phyloP scores from a whole-genome alignment of 2,888 invertebrate species.

The Drosophila tripunctata region DNA sequence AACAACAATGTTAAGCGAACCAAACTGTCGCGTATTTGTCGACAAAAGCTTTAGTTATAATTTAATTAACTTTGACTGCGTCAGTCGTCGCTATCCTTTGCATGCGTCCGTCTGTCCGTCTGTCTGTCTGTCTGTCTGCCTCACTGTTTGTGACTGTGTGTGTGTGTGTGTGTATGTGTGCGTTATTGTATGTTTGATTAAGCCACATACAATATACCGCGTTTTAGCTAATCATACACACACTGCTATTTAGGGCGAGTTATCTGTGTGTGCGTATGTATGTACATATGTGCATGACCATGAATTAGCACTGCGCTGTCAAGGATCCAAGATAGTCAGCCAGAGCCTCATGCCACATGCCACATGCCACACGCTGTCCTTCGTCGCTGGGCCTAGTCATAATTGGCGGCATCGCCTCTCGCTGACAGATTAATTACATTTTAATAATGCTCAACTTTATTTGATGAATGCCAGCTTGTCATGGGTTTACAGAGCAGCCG shows the following conservation, averaged over 20 bases:
- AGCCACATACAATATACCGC: slow-evolving; percentile 33
- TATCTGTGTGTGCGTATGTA: slow-evolving; percentile 1
- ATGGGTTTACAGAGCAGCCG: slow-evolving; percentile 27
- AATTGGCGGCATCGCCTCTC: slow-evolving; percentile 47
- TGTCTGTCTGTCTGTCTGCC: slow-evolving; percentile 12
- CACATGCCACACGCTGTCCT: slow-evolving; percentile 25
- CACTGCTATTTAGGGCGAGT: slow-evolving; percentile 3
- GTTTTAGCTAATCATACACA: slow-evolving; percentile 56
- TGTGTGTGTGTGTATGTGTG: slow-evolving; percentile 5
- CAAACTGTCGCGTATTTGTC: slow-evolving; percentile 48
- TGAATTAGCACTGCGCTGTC: slow-evolving; percentile 41
- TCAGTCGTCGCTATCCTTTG: slow-evolving; percentile 23
- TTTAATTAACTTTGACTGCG: slow-evolving; percentile 74
- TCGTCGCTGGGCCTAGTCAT: slow-evolving; percentile 52
- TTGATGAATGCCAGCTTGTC: slow-evolving; percentile 20
- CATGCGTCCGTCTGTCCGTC: background rate
- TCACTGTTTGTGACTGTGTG: slow-evolving; percentile 23
- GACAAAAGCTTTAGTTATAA: slow-evolving; percentile 72
- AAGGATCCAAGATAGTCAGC: slow-evolving; percentile 38
- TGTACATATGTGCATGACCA: slow-evolving; percentile 30
- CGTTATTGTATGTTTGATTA: slow-evolving; percentile 55
- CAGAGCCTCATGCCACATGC: too few relatives aligned
- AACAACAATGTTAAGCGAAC: slow-evolving; percentile 28
- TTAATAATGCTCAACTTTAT: slow-evolving; percentile 61
- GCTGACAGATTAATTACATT: slow-evolving; percentile 69